A percentile compares a stretch with the other conserved stretches of the same genome.
Evolutionary conservation across 2,888 invertebrate genomes (phyloP).

Genomic region (Patella depressa): DNA sequence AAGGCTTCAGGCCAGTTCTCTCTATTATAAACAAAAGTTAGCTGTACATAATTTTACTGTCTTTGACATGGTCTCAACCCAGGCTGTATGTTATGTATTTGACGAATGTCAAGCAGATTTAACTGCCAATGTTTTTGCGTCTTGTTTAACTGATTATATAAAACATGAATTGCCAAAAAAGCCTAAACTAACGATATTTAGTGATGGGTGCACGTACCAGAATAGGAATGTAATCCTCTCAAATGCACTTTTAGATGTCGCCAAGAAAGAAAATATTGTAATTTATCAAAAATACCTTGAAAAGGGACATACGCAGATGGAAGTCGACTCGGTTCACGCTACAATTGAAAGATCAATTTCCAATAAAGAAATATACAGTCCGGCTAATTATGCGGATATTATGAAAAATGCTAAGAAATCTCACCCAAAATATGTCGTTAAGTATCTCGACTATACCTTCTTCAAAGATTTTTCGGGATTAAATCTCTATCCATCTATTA

Average conservation of each 20-base stretch:
- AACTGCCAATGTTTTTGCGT: conserved; percentile 1
- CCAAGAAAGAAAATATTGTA: conserved; percentile 15
- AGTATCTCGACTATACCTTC: conserved; percentile 29
- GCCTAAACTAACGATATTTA: neutral
- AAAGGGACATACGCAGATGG: conserved; percentile 39
- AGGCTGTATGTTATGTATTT: neutral
- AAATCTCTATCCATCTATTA: conserved; percentile 23
- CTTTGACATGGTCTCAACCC: neutral
- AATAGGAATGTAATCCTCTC: neutral
- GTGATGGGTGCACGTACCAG: neutral
- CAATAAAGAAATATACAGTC: conserved; percentile 24
- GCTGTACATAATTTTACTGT: conserved; percentile 8
- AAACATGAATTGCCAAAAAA: neutral
- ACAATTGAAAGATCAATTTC: conserved; percentile 27
- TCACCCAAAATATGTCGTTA: conserved; percentile 21
- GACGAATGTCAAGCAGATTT: neutral
- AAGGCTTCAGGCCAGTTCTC: neutral
- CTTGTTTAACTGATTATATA: neutral
- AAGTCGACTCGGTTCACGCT: conserved; percentile 31
- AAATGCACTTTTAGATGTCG: neutral
- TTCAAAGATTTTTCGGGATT: conserved; percentile 28
- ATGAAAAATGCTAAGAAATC: conserved; percentile 14
- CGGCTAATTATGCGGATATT: conserved; percentile 8
- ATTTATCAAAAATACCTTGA: conserved; percentile 29
- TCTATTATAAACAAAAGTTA: neutral